A percentile compares a stretch with the other conserved stretches of the same genome.
These are phyloP conservation scores for Percopsis transmontana DNA, from an alignment of 2,113 vertebrate genomes.

Conservation along the genomic window DNA sequence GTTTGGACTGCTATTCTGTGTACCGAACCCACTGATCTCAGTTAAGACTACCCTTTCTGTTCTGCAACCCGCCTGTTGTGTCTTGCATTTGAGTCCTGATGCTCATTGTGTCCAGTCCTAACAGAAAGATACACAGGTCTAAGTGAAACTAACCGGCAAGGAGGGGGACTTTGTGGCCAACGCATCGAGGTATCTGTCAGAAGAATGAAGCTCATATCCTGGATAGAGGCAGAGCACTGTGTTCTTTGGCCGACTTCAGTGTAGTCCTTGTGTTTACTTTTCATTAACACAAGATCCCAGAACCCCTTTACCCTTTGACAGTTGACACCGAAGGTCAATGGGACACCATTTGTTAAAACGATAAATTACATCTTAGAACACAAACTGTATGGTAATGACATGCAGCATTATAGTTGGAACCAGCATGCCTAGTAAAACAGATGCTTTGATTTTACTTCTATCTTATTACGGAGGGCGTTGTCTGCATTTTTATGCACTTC, in stretches of 20 bases:
- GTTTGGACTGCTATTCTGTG: too few species aligned
- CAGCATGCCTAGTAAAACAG: too few species aligned
- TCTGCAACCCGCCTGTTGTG: too few species aligned
- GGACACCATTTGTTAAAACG: conserved; percentile 27
- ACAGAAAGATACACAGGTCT: conserved; percentile 2
- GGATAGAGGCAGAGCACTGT: conserved; percentile 50
- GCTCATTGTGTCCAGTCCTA: too few species aligned
- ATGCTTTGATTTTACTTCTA: too few species aligned
- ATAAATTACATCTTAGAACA: conserved; percentile 1
- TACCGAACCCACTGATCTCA: too few species aligned
- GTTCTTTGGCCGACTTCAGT: conserved; percentile 61
- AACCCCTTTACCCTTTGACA: conserved; percentile 39
- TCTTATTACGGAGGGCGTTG: too few species aligned
- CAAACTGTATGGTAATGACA: too few species aligned
- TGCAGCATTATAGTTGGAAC: too few species aligned
- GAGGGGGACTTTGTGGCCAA: conserved; percentile 42
- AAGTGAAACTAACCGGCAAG: conserved; percentile 25
- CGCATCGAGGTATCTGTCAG: conserved; percentile 51
- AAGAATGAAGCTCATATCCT: conserved; percentile 76
- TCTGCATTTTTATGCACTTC: too few species aligned
- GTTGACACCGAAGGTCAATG: conserved; percentile 44
- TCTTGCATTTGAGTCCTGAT: too few species aligned
- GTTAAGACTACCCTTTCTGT: too few species aligned
- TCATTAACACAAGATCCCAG: conserved; percentile 69
- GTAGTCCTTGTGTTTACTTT: conserved; percentile 69